Evolutionary conservation across 2,888 invertebrate genomes (phyloP), one percentile per base, ranked within the genome.

Genomic region (Drosophila buzzatii): DNA sequence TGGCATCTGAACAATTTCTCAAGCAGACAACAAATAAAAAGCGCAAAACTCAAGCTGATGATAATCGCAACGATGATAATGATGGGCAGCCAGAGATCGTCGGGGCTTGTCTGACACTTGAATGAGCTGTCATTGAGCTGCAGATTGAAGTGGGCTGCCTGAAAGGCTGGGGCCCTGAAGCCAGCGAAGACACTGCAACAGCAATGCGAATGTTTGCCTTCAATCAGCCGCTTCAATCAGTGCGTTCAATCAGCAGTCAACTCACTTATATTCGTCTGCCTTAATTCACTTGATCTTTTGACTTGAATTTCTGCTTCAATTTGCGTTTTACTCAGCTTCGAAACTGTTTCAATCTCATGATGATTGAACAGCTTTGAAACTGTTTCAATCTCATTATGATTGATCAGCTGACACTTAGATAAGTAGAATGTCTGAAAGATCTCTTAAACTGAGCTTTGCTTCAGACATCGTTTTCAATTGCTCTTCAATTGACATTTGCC

Each of bases 1-100:
- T 74, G 84, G 85, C 84, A 89, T 89, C 80, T 72, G 62, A 86
- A 84, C 66, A 85, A 89, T 85, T 89, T 86, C 86, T 79, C 76
- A 62, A 86, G 71, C 81, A 81, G 89, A 81, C 81, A 89, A 56
- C 81, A 85, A 83, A 85, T 72, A 85, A 78, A 69, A 69, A 65
- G 74, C 65, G 62, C 79, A 81, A 86, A 83, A 71, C 58, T 67
- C 37, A 57, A 57, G 42, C 63, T 45, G 52, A 76, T 63, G 52
- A 68, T 52, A 60, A 65, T 72, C 59, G 47, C 49, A 41, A 20
- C 44, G 52, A 18, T 41, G 64, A 72, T 55, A 68, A 67, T 67
- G 64, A 61, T 68, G 66, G 79, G 55, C 74, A 65, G 59, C 42
- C 64, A 31, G n/a, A 56, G 56, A 70, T 52, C 37, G 66, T 37